Percentiles rank a stretch among this genome's conserved stretches.
phyloP scores from a whole-genome alignment of 2,888 invertebrate genomes.

The Platerodrilus igneus region DNA sequence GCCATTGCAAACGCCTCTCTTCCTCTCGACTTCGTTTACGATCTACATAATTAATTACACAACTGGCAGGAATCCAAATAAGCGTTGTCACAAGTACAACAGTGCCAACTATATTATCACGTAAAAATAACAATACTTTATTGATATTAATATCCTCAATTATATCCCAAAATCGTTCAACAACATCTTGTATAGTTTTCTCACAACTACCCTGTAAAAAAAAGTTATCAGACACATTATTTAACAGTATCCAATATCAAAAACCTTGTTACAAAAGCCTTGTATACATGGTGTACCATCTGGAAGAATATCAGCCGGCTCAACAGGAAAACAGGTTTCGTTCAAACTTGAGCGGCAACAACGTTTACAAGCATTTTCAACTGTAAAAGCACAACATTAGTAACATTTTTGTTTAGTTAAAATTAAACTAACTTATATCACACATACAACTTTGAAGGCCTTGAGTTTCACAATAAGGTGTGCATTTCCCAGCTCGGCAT shows the following conservation, averaged over 20 bases:
- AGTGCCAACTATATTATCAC: conserved; percentile 91
- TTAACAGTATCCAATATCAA: conserved; percentile 23
- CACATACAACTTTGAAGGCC: conserved; percentile 95
- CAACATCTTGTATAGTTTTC: conserved; percentile 91
- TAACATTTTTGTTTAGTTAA: background rate
- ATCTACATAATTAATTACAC: conserved; percentile 80
- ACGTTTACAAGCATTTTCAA: conserved; percentile 87
- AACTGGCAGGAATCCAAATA: conserved; percentile 92
- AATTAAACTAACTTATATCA: conserved; percentile 67
- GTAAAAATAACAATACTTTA: conserved; percentile 80
- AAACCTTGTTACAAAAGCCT: conserved; percentile 94
- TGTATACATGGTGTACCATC: conserved; percentile 95
- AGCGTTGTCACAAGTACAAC: conserved; percentile 87
- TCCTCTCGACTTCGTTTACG: conserved; percentile 67
- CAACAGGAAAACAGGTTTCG: conserved; percentile 87
- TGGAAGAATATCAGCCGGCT: conserved; percentile 81
- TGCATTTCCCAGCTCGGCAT: conserved; percentile 85
- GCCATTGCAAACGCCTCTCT: conserved; percentile 69
- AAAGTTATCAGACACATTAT: background rate
- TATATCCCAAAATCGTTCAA: conserved; percentile 95
- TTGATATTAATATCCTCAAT: conserved; percentile 95
- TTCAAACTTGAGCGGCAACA: conserved; percentile 90
- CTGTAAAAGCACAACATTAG: conserved; percentile 50
- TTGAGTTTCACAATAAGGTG: conserved; percentile 92
- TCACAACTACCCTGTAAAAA: conserved; percentile 80